phyloP scores from a whole-genome alignment of 2,888 invertebrate genomes.

The Leptopterna dolabrata region DNA sequence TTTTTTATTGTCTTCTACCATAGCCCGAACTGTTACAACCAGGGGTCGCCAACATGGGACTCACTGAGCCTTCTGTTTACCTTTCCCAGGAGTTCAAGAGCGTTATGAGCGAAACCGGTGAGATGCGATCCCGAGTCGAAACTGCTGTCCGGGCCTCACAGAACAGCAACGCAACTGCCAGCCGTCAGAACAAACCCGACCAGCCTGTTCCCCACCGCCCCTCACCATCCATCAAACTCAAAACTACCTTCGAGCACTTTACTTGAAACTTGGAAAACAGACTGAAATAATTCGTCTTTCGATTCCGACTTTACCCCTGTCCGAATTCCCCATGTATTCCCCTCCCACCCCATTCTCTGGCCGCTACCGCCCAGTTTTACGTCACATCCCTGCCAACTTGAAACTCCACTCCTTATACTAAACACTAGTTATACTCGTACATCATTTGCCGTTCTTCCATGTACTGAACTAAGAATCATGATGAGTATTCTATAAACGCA shows the following conservation, averaged over 20 bases:
- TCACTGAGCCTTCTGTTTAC: too few relatives aligned
- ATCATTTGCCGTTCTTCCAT: too few relatives aligned
- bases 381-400: neutral
- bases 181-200: constrained; percentile 66
- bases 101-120: constrained; percentile 85
- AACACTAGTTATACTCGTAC: neutral
- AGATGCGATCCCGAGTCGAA: constrained; percentile 85
- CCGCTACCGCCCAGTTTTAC: neutral
- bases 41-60: too few relatives aligned
- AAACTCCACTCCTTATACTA: neutral
- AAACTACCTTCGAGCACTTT: constrained; percentile 95
- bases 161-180: constrained; percentile 70
- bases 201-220: constrained; percentile 65
- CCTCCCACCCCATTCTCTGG: neutral
- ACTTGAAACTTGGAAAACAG: constrained; percentile 34
- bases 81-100: constrained; percentile 83
- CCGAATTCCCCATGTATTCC: neutral
- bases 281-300: constrained; percentile 29
- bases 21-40: too few relatives aligned
- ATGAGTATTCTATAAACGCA: too few relatives aligned
- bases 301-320: neutral
- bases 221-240: constrained; percentile 85
- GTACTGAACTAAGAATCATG: too few relatives aligned
- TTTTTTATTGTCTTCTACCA: too few relatives aligned
- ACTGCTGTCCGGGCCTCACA: constrained; percentile 82